These are phyloP conservation scores for Cairina moschata DNA, from an alignment of 2,113 vertebrate genomes.

Conservation along the genomic window DNA sequence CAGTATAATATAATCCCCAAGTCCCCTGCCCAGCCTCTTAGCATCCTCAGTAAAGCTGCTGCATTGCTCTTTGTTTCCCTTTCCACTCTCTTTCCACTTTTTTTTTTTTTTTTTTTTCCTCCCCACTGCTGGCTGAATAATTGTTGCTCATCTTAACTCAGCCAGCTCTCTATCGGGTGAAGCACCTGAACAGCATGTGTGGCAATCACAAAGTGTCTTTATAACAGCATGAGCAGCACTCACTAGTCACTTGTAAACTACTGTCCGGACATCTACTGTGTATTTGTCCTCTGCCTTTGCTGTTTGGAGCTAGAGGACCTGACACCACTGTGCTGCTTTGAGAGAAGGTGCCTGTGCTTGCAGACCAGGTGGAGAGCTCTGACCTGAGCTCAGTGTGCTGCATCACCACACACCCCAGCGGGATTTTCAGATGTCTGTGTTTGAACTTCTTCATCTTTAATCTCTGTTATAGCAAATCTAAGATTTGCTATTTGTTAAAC, in stretches of 20 bases:
- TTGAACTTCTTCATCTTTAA: not conserved
- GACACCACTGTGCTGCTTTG: not conserved
- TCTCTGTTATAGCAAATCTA: accelerated
- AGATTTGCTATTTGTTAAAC: not conserved
- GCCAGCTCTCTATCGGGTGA: not conserved
- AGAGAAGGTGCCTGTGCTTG: not conserved
- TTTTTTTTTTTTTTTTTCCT: not conserved
- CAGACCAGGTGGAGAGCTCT: not conserved
- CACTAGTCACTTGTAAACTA: not conserved
- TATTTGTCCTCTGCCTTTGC: not conserved
- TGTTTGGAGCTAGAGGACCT: not conserved
- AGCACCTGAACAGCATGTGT: not conserved
- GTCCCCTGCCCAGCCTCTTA: not conserved
- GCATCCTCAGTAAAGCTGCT: not conserved
- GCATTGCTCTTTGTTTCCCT: not conserved
- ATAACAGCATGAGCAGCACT: not conserved
- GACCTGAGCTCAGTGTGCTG: accelerated
- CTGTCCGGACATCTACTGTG: not conserved
- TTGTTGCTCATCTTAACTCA: not conserved
- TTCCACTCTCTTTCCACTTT: not conserved
- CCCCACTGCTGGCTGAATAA: not conserved
- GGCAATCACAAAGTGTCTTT: not conserved
- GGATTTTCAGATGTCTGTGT: not conserved
- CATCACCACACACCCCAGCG: not conserved
- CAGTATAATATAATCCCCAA: not conserved